Conservation (phyloP, 30 jellyfish, hydroid and myxozoan genomes). For the Rhopilema esculentum region DNA sequence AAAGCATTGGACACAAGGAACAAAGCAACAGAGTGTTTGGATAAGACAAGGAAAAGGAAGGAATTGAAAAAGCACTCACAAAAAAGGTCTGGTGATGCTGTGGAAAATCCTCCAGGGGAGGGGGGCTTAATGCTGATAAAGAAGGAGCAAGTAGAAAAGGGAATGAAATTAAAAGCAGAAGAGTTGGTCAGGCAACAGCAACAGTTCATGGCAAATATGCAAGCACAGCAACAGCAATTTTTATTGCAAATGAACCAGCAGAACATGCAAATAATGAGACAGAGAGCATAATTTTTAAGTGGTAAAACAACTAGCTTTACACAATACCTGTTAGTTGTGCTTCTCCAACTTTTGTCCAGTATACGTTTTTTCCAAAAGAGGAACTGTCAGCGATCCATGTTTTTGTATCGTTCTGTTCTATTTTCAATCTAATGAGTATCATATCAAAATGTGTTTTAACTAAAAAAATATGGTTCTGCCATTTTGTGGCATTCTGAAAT, state of each 20-base stretch:
- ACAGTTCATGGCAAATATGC: conserved; percentile 57
- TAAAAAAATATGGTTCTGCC: no score
- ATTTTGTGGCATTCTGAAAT: no score
- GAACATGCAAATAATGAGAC: conserved; percentile 30
- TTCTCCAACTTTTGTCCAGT: no score
- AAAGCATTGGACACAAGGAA: conserved; percentile 58
- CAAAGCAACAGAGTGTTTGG: conserved; percentile 52
- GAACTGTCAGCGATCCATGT: no score
- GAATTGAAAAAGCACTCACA: conserved; percentile 20
- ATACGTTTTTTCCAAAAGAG: no score
- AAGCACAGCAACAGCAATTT: conserved; percentile 62
- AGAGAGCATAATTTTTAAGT: conserved; percentile 13
- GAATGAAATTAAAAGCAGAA: conserved; percentile 4
- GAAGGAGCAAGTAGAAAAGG: not conserved
- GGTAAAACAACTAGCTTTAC: conserved; percentile 25
- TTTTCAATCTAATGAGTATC: no score
- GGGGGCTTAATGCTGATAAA: no score
- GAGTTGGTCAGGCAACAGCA: conserved; percentile 46
- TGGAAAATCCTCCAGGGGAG: no score
- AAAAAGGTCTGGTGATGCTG: conserved; percentile 51
- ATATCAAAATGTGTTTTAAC: no score
- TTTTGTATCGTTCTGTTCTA: no score
- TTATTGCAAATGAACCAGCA: conserved; percentile 55
- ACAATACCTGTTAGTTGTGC: no score
- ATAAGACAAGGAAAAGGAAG: conserved; percentile 52